Conservation (phyloP, 2,797 vertebrate species). For the Poeciliopsis infans region DNA sequence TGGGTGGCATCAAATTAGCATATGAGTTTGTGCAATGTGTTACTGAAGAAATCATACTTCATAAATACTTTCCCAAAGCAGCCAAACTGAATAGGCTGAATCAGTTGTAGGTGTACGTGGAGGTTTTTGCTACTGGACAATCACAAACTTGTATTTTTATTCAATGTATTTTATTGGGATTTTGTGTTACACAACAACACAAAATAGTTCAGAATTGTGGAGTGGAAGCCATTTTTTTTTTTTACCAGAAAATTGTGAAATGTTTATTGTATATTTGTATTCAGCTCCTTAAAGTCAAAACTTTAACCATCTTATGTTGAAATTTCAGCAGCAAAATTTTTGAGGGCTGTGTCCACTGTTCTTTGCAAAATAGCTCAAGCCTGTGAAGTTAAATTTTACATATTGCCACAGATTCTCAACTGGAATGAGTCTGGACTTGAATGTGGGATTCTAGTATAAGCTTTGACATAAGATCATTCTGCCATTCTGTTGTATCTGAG, state of each 20-base stretch:
- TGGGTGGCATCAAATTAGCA: not conserved
- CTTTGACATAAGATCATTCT: not conserved
- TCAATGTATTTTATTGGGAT: not conserved
- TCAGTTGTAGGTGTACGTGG: not conserved
- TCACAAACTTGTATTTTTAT: not conserved
- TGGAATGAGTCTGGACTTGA: not conserved
- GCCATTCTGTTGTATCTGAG: not conserved
- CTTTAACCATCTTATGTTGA: not conserved
- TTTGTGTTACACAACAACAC: not conserved
- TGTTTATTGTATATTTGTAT: not conserved
- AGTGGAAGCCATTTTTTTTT: not conserved
- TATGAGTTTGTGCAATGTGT: slow-evolving; percentile 4
- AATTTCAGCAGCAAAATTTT: not conserved
- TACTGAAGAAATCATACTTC: not conserved
- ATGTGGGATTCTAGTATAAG: not conserved
- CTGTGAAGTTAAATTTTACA: not conserved
- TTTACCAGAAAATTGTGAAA: not conserved
- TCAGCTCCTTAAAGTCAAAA: not conserved
- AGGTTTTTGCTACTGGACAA: not conserved
- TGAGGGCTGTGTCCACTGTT: not conserved
- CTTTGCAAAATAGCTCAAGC: not conserved
- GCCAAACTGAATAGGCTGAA: slow-evolving; percentile 2
- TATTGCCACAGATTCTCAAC: not conserved
- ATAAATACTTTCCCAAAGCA: not conserved
- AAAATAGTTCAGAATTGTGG: not conserved